A percentile compares a stretch with the other conserved stretches of the same genome.
phyloP scores from a whole-genome alignment of 2,888 invertebrate species.

The Notodonta dromedarius region DNA sequence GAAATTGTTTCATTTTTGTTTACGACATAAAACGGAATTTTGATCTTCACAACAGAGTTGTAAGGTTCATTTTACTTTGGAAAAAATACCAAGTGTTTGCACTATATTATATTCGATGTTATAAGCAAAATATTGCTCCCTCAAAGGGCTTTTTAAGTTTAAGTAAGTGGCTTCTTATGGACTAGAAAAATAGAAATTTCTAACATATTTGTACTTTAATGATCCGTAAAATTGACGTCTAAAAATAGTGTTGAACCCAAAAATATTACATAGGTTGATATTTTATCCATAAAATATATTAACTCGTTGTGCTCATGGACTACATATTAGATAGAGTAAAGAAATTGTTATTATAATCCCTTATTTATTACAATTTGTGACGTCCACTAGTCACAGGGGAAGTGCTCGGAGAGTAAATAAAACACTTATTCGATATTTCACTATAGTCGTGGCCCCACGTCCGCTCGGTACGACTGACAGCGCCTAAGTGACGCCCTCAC shows the following conservation, averaged over 20 bases:
- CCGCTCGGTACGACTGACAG: too few relatives aligned
- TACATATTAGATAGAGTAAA: too few relatives aligned
- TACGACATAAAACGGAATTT: slow-evolving; percentile 1
- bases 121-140: not conserved
- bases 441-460: too few relatives aligned
- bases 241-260: not conserved
- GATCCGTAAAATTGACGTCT: not conserved
- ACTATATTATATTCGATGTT: not conserved
- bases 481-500: too few relatives aligned
- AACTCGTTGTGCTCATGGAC: too few relatives aligned
- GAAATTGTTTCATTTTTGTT: slow-evolving; percentile 14
- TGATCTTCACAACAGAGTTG: not conserved
- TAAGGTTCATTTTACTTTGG: slow-evolving; percentile 13
- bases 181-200: not conserved
- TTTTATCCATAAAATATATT: too few relatives aligned
- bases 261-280: not conserved
- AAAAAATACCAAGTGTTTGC: not conserved
- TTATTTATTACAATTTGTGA: too few relatives aligned
- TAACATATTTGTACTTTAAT: not conserved
- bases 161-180: not conserved
- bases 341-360: too few relatives aligned
- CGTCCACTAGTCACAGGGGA: too few relatives aligned
- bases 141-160: not conserved
- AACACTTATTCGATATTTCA: too few relatives aligned
- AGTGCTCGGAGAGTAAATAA: too few relatives aligned